phyloP scores from a whole-genome alignment of 2,888 invertebrate genomes.

The Pandemis cinnamomeana region DNA sequence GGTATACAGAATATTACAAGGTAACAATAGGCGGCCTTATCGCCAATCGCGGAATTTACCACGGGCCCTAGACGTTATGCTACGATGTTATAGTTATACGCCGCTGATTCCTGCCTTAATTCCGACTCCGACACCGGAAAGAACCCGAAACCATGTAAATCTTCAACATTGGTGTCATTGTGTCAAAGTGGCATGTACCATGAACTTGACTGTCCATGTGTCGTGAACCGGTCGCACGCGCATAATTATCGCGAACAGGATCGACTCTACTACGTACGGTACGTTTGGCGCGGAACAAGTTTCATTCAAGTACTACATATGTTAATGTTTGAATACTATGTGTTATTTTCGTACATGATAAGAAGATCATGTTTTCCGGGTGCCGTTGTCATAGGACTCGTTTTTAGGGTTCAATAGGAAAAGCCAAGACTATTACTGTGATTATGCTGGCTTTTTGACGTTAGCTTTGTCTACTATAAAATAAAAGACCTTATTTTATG shows the following conservation, averaged over 20 bases:
- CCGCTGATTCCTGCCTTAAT: no score
- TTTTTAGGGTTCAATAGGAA: neutral
- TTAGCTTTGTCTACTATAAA: neutral
- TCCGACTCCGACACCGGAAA: no score
- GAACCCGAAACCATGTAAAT: neutral
- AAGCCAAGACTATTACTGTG: no score
- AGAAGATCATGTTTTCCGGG: constrained; percentile 1
- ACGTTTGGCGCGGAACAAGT: constrained; percentile 26
- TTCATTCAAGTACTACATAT: constrained; percentile 23
- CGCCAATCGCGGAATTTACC: no score
- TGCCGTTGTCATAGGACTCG: neutral
- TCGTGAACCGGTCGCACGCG: constrained; percentile 41
- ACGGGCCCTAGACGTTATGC: no score
- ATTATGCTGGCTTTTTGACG: neutral
- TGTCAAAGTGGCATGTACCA: constrained; percentile 24
- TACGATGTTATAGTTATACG: no score
- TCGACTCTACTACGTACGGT: constrained; percentile 15
- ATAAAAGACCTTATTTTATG: no score
- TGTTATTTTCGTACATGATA: constrained; percentile 8
- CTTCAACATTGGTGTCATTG: constrained; percentile 13
- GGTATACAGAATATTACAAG: no score
- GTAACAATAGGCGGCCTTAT: no score
- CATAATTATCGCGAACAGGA: constrained; percentile 33
- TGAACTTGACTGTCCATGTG: constrained; percentile 43
- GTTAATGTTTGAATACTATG: neutral